A percentile compares a stretch with the other conserved stretches of the same genome.
phyloP scores from a whole-genome alignment of 2,888 invertebrate species.

The Ditula angustiorana region DNA sequence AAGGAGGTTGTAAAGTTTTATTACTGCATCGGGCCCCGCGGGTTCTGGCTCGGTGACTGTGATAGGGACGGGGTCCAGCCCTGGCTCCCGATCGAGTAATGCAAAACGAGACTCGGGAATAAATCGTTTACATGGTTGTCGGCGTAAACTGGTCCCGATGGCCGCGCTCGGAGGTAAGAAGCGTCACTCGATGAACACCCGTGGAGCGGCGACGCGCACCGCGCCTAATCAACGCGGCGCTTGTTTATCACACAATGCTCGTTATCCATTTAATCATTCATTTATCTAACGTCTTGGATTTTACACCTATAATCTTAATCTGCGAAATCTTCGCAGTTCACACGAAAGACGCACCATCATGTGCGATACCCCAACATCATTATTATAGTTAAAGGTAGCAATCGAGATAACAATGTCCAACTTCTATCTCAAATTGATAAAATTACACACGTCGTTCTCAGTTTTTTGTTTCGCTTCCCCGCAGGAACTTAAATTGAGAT shows the following conservation, averaged over 20 bases:
- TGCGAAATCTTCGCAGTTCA: background rate
- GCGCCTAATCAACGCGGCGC: conserved; percentile 35
- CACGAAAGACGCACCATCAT: background rate
- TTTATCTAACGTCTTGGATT: conserved; percentile 17
- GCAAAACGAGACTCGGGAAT: conserved; percentile 82
- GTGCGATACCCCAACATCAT: background rate
- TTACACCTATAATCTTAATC: background rate
- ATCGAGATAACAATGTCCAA: background rate
- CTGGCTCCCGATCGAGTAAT: conserved; percentile 81
- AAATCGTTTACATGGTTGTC: conserved; percentile 86
- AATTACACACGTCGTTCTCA: conserved; percentile 7
- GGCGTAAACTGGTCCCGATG: conserved; percentile 83
- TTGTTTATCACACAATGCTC: conserved; percentile 34
- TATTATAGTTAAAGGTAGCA: background rate
- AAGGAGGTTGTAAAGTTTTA: conserved; percentile 43
- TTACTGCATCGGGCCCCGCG: conserved; percentile 38
- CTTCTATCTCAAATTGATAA: conserved; percentile 15
- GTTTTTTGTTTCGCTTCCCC: conserved; percentile 8
- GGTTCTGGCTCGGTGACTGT: conserved; percentile 34
- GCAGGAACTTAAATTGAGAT: conserved; percentile 27
- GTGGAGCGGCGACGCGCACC: conserved; percentile 23
- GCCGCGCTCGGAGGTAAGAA: conserved; percentile 67
- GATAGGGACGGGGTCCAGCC: conserved; percentile 61
- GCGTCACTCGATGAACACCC: conserved; percentile 59
- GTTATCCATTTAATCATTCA: conserved; percentile 27